Base-by-base conservation (phyloP, 2,888 invertebrate genomes). In the Artemia sinica region DNA sequence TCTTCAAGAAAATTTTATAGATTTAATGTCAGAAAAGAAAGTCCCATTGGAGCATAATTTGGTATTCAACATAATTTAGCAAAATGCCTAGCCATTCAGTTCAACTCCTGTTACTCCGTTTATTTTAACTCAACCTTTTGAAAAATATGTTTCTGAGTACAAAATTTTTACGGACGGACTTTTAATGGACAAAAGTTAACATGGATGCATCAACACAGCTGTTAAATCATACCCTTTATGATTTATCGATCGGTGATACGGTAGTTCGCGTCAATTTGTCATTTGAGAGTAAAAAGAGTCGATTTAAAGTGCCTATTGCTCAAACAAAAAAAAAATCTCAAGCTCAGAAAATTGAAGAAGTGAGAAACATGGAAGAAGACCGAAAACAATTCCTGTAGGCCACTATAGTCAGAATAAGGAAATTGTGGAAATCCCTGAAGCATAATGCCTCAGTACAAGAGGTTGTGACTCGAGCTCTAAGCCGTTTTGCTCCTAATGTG, bases 141-240 rank as follows among this genome's bases (percentile, higher is more conserved):
- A 41, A 6, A 41, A 41, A 69, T 71, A 71, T 79, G 80, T 67
- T 76, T 51, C 18, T 11, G 14, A 80, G 97, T 96, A 82, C 96
- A 97, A 80, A 82, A 83, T 12, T 97, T 94, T 80, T 98, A 97
- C 81, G 87, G 86, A 74, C 83, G 83, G 72, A 86, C 86, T 73
- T 93, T 90, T 76, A 94, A 85, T 79, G 97, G 97, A 0, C 83
- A 97, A 8, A 94, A 96, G 75, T 82, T 98, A 50, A 92, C 94
- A 3, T 98, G 97, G 97, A 82, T 97, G 73, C 94, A 95, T 80
- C 90, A 92, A 76, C 83, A 96, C 72, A 94, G 95, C 81, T 65
- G 81, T 81, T 73, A 76, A 81, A 72, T 80, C 84, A 80, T 11
- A 58, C n/a, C n/a, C 11, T 58, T 8, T 10, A 10, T 8, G 63